A percentile compares a stretch with the other conserved stretches of the same genome.
Evolutionary conservation across 1,140 invertebrate species (phyloP).

Genomic region (Andrena cerasifolii): DNA sequence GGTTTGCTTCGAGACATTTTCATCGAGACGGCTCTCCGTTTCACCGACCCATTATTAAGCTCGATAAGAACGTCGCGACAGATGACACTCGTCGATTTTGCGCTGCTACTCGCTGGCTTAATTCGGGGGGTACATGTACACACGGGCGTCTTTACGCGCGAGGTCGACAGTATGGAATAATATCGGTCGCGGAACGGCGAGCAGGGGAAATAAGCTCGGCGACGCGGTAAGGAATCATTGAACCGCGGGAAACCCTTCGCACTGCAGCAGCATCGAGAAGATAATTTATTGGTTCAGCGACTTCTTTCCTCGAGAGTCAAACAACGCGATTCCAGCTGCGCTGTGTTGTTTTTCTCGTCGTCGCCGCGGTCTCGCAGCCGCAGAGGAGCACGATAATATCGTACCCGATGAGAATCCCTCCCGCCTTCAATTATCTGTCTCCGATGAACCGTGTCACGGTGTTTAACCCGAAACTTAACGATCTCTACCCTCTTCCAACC

Average conservation of each 20-base stretch:
- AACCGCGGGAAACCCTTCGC: slow-evolving; percentile 41
- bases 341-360: slow-evolving; percentile 2
- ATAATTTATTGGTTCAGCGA: slow-evolving; percentile 68
- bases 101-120: slow-evolving; percentile 1
- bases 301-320: slow-evolving; percentile 35
- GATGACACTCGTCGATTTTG: neutral
- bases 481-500: neutral
- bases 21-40: neutral
- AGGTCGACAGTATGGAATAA: slow-evolving; percentile 20
- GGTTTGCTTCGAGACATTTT: neutral
- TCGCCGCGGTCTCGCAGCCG: slow-evolving; percentile 21
- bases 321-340: slow-evolving; percentile 41
- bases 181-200: slow-evolving; percentile 33
- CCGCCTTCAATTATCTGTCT: slow-evolving; percentile 59
- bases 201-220: slow-evolving; percentile 12
- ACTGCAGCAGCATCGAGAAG: slow-evolving; percentile 25
- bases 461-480: slow-evolving; percentile 45
- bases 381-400: slow-evolving; percentile 26
- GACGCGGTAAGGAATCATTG: slow-evolving; percentile 53
- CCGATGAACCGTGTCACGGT: slow-evolving; percentile 32
- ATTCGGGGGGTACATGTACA: neutral
- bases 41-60: too few species aligned
- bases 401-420: slow-evolving; percentile 31
- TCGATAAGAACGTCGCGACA: neutral
- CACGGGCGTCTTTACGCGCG: neutral